Conservation (phyloP, 2,888 invertebrate genomes). For the Drosophila cracens region DNA sequence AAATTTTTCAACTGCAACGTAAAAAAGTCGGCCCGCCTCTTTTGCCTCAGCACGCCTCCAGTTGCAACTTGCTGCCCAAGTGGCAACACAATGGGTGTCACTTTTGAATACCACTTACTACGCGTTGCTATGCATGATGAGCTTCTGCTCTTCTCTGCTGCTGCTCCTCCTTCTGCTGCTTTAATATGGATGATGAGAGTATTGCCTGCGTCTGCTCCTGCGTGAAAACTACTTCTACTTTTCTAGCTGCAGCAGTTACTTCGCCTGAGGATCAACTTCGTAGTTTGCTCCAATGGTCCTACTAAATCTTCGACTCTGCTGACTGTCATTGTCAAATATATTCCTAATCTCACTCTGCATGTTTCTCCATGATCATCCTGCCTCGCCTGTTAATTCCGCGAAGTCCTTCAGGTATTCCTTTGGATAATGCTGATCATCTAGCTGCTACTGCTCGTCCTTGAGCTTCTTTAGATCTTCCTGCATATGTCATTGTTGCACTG, state of each 20-base stretch:
- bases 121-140: not conserved
- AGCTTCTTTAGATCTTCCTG: not conserved
- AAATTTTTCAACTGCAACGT: slow-evolving; percentile 50
- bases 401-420: not conserved
- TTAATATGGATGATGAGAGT: not conserved
- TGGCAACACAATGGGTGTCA: slow-evolving; percentile 55
- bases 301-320: not conserved
- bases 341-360: not conserved
- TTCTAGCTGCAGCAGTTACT: not conserved
- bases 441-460: not conserved
- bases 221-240: not conserved
- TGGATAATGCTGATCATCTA: not conserved
- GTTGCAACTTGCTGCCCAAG: slow-evolving; percentile 8
- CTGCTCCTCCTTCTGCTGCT: not conserved
- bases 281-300: not conserved
- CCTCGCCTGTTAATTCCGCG: not conserved
- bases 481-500: not conserved
- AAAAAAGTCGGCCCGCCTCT: not conserved
- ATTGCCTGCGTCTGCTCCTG: not conserved
- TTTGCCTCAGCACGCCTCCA: not conserved
- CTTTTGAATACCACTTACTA: slow-evolving; percentile 9
- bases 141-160: not conserved
- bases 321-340: not conserved
- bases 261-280: not conserved
- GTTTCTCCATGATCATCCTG: no score